A percentile compares a stretch with the other conserved stretches of the same genome.
Conservation (phyloP, 2,797 vertebrate genomes). For the Graptemys geographica region DNA sequence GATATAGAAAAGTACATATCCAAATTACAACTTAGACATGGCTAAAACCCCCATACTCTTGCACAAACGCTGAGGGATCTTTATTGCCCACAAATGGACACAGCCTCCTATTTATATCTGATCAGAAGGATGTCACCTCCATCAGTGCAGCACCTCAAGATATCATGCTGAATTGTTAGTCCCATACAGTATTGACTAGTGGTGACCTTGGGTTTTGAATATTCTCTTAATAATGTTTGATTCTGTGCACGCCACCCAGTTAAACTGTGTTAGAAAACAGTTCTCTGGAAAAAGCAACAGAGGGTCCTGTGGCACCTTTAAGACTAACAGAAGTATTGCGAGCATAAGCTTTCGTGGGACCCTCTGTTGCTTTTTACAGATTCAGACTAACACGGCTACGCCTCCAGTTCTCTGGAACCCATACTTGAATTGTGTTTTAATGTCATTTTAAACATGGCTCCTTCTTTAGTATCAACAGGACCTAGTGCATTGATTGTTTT, state of each 20-base stretch:
- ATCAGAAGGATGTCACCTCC: not conserved
- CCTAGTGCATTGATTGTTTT: rapidly evolving
- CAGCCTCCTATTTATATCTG: not conserved
- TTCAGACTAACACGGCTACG: too few species aligned
- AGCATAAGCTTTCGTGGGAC: too few species aligned
- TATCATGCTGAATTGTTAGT: rapidly evolving
- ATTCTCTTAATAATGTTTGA: not conserved
- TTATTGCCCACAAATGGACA: rapidly evolving
- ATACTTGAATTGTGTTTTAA: not conserved
- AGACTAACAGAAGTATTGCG: too few species aligned
- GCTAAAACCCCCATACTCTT: rapidly evolving
- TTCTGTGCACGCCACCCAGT: not conserved
- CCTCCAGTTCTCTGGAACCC: not conserved
- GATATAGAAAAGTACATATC: not conserved
- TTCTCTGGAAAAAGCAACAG: not conserved
- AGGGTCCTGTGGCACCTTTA: too few species aligned
- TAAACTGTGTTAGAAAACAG: not conserved
- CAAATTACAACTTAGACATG: rapidly evolving
- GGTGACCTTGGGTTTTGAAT: not conserved
- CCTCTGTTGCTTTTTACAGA: too few species aligned
- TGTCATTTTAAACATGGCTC: rapidly evolving
- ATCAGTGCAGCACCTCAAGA: rapidly evolving
- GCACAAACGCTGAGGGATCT: rapidly evolving
- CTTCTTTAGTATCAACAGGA: not conserved
- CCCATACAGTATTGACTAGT: not conserved